These are phyloP conservation scores for Antennarius maculatus DNA, from an alignment of 2,797 vertebrate genomes.

Conservation along the genomic window DNA sequence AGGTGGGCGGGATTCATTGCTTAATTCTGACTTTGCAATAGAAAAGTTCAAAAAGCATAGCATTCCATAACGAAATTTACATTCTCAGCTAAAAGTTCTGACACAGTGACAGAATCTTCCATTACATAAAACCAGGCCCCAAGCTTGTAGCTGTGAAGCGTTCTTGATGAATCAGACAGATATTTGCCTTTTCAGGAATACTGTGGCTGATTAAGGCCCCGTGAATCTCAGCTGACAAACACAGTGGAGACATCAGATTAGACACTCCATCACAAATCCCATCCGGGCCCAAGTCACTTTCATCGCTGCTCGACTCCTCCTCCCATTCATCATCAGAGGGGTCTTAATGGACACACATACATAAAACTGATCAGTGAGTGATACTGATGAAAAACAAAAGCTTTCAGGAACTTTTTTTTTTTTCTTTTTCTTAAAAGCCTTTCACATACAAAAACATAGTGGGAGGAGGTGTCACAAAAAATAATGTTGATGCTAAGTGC, in stretches of 20 bases:
- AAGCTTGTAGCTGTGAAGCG: not conserved
- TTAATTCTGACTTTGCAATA: too few species aligned
- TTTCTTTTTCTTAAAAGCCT: slow-evolving; percentile 8
- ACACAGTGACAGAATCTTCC: not conserved
- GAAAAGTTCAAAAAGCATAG: too few species aligned
- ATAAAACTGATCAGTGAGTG: slow-evolving; percentile 4
- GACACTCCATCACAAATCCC: slow-evolving; percentile 79
- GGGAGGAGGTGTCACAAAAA: slow-evolving; percentile 50
- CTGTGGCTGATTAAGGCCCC: slow-evolving; percentile 86
- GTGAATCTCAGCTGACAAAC: slow-evolving; percentile 93
- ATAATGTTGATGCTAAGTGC: slow-evolving; percentile 53
- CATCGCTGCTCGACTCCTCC: slow-evolving; percentile 93
- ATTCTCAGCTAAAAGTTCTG: not conserved
- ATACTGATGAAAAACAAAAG: not conserved
- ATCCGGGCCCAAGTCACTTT: slow-evolving; percentile 89
- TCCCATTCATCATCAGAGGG: slow-evolving; percentile 97
- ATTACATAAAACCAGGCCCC: too few species aligned
- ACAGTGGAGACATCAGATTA: slow-evolving; percentile 88
- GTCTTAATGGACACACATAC: slow-evolving; percentile 72
- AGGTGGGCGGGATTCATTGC: not conserved
- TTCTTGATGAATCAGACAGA: not conserved
- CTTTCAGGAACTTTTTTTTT: not conserved
- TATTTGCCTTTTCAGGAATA: slow-evolving; percentile 90
- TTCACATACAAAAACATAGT: slow-evolving; percentile 29
- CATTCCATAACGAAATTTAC: not conserved